Evolutionary conservation across 2,888 invertebrate species (phyloP).

Genomic region (Hirudinaria manillensis): DNA sequence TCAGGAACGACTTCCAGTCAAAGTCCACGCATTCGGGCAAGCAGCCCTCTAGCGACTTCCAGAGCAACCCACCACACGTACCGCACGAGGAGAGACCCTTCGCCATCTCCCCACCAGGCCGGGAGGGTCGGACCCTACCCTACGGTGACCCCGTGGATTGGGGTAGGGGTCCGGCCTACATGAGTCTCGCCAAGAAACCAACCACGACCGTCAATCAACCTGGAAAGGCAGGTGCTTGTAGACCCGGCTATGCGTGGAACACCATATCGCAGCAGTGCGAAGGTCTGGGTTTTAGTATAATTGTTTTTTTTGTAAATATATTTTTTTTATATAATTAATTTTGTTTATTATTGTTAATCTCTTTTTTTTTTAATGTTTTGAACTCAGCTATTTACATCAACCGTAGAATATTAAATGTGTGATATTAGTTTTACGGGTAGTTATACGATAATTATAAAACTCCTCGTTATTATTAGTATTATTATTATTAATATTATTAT

Average conservation of each 20-base stretch:
- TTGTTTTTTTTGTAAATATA: too few relatives aligned
- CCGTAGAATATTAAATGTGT: too few relatives aligned
- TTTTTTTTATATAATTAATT: too few relatives aligned
- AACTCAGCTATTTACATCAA: too few relatives aligned
- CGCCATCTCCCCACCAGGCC: neutral
- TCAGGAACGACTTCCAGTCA: neutral
- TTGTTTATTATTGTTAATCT: too few relatives aligned
- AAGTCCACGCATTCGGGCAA: conserved; percentile 7
- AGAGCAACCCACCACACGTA: neutral
- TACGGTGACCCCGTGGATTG: neutral
- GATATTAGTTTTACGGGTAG: too few relatives aligned
- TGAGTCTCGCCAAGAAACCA: conserved; percentile 7
- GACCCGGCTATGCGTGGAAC: conserved; percentile 17
- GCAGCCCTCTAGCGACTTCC: neutral
- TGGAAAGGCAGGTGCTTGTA: neutral
- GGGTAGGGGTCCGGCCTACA: neutral
- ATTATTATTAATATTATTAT: too few relatives aligned
- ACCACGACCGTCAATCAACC: neutral
- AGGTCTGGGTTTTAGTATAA: neutral
- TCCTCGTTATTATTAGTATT: too few relatives aligned
- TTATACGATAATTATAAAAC: too few relatives aligned
- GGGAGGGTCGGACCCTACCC: neutral
- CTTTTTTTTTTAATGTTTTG: too few relatives aligned
- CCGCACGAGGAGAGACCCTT: neutral
- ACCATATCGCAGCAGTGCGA: conserved; percentile 16